phyloP scores from a whole-genome alignment of 2,113 vertebrate genomes.

The Campylomormyrus tamandua region DNA sequence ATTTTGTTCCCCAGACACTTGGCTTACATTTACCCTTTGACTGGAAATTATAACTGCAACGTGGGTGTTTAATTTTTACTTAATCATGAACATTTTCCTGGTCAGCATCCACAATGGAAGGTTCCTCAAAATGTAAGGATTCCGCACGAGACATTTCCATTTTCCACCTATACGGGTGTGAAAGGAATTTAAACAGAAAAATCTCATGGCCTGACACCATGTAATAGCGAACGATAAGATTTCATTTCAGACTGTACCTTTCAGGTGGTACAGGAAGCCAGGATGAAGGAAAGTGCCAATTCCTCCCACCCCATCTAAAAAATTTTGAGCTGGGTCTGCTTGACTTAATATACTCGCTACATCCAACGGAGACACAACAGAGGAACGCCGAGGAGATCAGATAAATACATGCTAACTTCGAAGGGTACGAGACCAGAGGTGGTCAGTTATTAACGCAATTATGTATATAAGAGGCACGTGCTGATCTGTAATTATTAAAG shows the following conservation, averaged over 20 bases:
- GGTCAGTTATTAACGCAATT: background rate
- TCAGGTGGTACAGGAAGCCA: constrained; percentile 35
- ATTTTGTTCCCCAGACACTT: background rate
- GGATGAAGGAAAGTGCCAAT: constrained; percentile 36
- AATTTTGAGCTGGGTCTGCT: constrained; percentile 70
- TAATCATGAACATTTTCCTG: background rate
- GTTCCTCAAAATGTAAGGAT: background rate
- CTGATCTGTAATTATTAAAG: background rate
- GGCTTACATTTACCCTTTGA: background rate
- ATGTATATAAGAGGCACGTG: background rate
- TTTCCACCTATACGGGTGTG: background rate
- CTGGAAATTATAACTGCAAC: background rate
- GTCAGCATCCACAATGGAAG: background rate
- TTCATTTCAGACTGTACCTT: constrained; percentile 36
- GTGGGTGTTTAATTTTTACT: constrained; percentile 4
- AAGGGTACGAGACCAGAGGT: constrained; percentile 39
- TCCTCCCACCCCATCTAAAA: constrained; percentile 61
- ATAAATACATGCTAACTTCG: constrained; percentile 61
- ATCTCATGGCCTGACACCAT: background rate
- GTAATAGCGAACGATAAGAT: background rate
- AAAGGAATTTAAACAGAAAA: constrained; percentile 6
- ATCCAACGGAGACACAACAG: constrained; percentile 46
- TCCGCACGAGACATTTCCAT: background rate
- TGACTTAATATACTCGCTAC: constrained; percentile 63
- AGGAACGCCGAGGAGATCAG: constrained; percentile 62